A percentile compares a stretch with the other conserved stretches of the same genome.
phyloP scores from a whole-genome alignment of 2,113 vertebrate genomes.

The Gopherus flavomarginatus region DNA sequence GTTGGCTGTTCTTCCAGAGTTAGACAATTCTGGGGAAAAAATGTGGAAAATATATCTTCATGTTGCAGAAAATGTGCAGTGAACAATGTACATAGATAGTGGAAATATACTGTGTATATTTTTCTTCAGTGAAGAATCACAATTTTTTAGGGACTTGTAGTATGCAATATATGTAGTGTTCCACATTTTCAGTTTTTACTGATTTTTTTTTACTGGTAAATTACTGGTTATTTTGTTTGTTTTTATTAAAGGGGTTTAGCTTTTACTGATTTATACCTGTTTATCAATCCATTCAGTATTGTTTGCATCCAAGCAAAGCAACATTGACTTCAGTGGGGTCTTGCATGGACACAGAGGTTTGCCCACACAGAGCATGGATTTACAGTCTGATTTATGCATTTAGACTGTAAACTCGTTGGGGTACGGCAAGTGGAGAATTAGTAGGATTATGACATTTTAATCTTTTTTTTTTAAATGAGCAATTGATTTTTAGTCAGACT shows the following conservation, averaged over 20 bases:
- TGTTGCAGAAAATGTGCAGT: neutral
- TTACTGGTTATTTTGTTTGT: too few relatives aligned
- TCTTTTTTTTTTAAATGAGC: neutral
- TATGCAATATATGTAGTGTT: too few relatives aligned
- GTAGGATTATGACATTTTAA: too few relatives aligned
- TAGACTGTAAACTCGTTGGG: too few relatives aligned
- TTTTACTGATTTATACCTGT: too few relatives aligned
- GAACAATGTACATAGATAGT: neutral
- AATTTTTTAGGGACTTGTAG: neutral
- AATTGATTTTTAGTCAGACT: neutral
- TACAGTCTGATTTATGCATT: neutral
- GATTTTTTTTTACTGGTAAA: too few relatives aligned
- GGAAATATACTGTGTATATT: neutral
- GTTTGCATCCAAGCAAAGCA: neutral
- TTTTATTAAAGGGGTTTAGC: too few relatives aligned
- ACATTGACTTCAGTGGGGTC: neutral
- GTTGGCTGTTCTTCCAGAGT: neutral
- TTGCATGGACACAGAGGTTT: neutral
- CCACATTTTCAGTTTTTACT: too few relatives aligned
- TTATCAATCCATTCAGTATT: too few relatives aligned
- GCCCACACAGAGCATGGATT: neutral
- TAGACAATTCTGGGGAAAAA: neutral
- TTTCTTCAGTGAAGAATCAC: neutral
- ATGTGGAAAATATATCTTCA: neutral
- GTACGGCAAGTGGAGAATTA: too few relatives aligned